Percentiles rank a stretch among this genome's conserved stretches.
Evolutionary conservation across 1,140 invertebrate genomes (phyloP).

Genomic region (Zaprionus capensis): DNA sequence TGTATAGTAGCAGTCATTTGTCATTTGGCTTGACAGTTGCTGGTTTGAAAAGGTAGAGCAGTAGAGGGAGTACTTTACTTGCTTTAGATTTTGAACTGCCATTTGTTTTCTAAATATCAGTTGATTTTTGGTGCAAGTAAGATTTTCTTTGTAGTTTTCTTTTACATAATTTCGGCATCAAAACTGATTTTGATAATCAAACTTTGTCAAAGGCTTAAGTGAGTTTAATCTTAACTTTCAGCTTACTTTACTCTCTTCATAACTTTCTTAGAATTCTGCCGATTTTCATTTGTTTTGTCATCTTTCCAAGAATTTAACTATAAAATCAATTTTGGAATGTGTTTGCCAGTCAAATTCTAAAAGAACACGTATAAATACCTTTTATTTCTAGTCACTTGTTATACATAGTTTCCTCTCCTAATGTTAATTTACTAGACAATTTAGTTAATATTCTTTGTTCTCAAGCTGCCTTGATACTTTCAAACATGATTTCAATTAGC

Average conservation of each 20-base stretch:
- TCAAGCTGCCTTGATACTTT: background rate
- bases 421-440: background rate
- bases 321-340: background rate
- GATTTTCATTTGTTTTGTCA: background rate
- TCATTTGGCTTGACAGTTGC: slow-evolving; percentile 2
- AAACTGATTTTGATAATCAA: too few species aligned
- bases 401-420: background rate
- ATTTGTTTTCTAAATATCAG: too few species aligned
- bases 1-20: slow-evolving; percentile 1
- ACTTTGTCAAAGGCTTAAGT: too few species aligned
- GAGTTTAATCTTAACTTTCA: too few species aligned
- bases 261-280: background rate
- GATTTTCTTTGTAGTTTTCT: too few species aligned
- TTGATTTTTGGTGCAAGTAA: too few species aligned
- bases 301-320: background rate
- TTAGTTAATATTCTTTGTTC: background rate
- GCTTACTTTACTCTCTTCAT: too few species aligned
- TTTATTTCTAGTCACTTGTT: too few species aligned
- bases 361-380: background rate
- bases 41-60: background rate
- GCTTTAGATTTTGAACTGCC: background rate
- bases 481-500: slow-evolving; percentile 20
- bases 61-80: background rate
- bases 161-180: too few species aligned
- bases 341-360: background rate